These are phyloP conservation scores for Tridacna gigas DNA, from an alignment of 2,888 invertebrate species.

Conservation along the genomic window DNA sequence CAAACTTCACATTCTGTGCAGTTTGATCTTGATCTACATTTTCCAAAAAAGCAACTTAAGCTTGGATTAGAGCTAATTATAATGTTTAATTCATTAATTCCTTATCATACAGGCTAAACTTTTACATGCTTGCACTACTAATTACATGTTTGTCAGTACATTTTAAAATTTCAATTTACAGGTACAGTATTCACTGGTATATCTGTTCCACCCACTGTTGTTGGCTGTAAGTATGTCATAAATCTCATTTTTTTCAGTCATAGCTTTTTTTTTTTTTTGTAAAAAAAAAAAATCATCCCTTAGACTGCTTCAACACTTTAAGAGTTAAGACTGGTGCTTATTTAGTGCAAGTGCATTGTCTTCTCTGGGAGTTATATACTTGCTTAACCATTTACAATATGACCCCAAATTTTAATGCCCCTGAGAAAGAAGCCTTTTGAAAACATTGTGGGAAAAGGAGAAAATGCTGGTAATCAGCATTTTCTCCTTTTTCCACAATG, in stretches of 20 bases:
- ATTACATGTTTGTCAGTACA: not conserved
- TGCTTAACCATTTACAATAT: not conserved
- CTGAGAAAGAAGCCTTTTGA: not conserved
- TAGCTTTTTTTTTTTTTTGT: not conserved
- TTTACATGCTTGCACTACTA: no score
- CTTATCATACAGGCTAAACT: no score
- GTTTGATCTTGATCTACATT: no score
- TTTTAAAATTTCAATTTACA: not conserved
- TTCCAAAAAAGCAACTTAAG: no score
- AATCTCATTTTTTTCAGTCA: not conserved
- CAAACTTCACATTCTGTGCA: no score
- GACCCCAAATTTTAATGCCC: not conserved
- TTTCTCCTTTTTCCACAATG: not conserved
- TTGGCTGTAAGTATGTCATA: constrained; percentile 8
- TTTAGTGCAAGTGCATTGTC: no score
- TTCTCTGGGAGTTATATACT: no score
- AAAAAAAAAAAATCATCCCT: not conserved
- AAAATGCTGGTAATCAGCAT: not conserved
- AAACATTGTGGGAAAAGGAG: not conserved
- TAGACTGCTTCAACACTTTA: no score
- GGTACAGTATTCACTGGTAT: constrained; percentile 8
- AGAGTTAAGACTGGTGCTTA: no score
- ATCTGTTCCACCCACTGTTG: constrained; percentile 18
- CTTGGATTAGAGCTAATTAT: no score
- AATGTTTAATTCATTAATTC: no score